Evolutionary conservation across 2,888 invertebrate species (phyloP).

Genomic region (Gymnoscelis rufifasciata): DNA sequence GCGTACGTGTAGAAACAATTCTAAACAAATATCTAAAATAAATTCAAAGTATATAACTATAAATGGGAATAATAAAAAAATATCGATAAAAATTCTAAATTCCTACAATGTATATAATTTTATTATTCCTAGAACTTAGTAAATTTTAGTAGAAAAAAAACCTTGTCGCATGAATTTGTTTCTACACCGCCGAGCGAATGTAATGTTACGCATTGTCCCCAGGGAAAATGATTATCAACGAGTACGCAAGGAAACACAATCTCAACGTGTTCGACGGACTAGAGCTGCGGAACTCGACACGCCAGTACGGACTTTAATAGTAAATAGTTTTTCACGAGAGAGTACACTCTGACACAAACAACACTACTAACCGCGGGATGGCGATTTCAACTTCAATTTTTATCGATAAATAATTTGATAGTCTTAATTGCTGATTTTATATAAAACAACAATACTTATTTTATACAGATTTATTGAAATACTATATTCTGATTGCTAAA

Average conservation of each 20-base stretch:
- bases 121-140: too few relatives aligned
- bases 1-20: conserved; percentile 11
- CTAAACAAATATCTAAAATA: too few relatives aligned
- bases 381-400: conserved; percentile 2
- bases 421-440: too few relatives aligned
- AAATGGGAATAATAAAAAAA: too few relatives aligned
- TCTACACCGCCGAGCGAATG: conserved; percentile 30
- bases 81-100: too few relatives aligned
- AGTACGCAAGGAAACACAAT: conserved; percentile 86
- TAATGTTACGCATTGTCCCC: conserved; percentile 59
- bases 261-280: conserved; percentile 87
- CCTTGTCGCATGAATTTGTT: conserved; percentile 18
- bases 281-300: conserved; percentile 85
- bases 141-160: too few relatives aligned
- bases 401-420: conserved; percentile 4
- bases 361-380: conserved; percentile 7
- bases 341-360: conserved; percentile 2
- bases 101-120: too few relatives aligned
- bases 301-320: conserved; percentile 90
- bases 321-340: conserved; percentile 65
- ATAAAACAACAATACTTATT: too few relatives aligned
- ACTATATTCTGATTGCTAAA: too few relatives aligned
- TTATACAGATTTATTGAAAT: too few relatives aligned
- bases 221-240: conserved; percentile 86
- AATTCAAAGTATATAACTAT: too few relatives aligned